These are phyloP conservation scores for Macropus fuliginosus DNA, from an alignment of 2,797 vertebrate species.

Conservation along the genomic window DNA sequence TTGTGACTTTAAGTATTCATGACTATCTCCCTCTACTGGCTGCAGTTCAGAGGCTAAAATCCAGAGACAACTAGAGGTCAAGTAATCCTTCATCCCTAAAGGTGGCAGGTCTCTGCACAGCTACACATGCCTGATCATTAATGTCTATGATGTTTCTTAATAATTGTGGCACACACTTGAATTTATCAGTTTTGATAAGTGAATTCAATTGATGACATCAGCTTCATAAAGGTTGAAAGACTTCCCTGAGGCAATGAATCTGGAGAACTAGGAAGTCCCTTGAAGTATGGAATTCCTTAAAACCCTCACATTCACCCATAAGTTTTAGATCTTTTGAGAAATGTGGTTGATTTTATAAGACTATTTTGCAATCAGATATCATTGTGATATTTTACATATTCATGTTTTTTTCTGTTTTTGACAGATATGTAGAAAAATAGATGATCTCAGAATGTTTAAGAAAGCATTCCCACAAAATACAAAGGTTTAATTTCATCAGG, in stretches of 20 bases:
- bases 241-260: constrained; percentile 14
- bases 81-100: not conserved
- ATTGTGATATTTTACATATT: not conserved
- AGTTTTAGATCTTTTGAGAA: not conserved
- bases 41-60: constrained; percentile 43
- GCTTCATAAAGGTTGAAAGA: constrained; percentile 17
- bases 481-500: constrained; percentile 69
- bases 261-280: not conserved
- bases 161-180: fast-evolving
- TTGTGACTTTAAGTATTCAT: not conserved
- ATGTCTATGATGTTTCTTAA: not conserved
- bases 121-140: not conserved
- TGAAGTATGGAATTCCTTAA: constrained; percentile 25
- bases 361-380: constrained; percentile 14
- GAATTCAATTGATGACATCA: not conserved
- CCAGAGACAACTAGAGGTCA: constrained; percentile 4
- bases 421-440: not conserved
- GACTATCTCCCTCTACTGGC: not conserved
- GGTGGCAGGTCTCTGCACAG: not conserved
- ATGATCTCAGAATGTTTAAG: constrained; percentile 38
- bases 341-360: not conserved
- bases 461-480: constrained; percentile 59
- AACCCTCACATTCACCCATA: constrained; percentile 9
- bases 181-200: not conserved
- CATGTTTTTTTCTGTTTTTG: not conserved